Evolutionary conservation across 2,113 vertebrate genomes (phyloP), one percentile per base, ranked within the genome.

Genomic region (Thymallus thymallus): DNA sequence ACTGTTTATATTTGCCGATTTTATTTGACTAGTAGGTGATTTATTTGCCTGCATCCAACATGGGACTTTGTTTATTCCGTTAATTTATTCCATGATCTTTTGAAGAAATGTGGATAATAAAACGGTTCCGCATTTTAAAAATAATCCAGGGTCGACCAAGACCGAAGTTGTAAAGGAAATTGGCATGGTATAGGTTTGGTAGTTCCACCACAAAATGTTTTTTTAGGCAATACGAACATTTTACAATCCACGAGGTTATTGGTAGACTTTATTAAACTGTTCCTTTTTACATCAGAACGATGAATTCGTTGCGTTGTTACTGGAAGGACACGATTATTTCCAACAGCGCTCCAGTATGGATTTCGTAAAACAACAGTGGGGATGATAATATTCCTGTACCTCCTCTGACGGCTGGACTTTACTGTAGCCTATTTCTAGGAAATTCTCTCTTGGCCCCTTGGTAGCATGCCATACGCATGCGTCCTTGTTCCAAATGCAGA

Each of bases 171-270:
- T 82, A 51, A 85, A 80, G 55, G 71, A 82, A 16, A 74, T 83
- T 84, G 35, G 35, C 35, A 41, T 83, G 66, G 77, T 75, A 88
- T 86, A 74, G 80, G 75, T 88, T 56, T 80, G 65, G 83, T 71
- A 74, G 76, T 80, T 86, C 88, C 88, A 88, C 84, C 85, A 85
- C 83, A 76, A 75, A 69, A 51, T 23, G 45, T 58, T 18, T 14
- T 46, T 51, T 51, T 70, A 64, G 68, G n/a, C 32, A 67, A 32
- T 68, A 3, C 26, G 74, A 24, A 87, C 78, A 87, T 84, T 84
- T 84, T 90, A 86, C 83, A 60, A 63, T 91, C 83, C 86, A 77
- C 35, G 69, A 84, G 79, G 85, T 87, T 87, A 85, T 81, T 84
- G 18, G 76, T 56, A 55, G 23, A 55, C 48, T 70, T 74, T 58